Evolutionary conservation across 2,113 vertebrate species (phyloP).

Genomic region (Eulemur rufifrons): DNA sequence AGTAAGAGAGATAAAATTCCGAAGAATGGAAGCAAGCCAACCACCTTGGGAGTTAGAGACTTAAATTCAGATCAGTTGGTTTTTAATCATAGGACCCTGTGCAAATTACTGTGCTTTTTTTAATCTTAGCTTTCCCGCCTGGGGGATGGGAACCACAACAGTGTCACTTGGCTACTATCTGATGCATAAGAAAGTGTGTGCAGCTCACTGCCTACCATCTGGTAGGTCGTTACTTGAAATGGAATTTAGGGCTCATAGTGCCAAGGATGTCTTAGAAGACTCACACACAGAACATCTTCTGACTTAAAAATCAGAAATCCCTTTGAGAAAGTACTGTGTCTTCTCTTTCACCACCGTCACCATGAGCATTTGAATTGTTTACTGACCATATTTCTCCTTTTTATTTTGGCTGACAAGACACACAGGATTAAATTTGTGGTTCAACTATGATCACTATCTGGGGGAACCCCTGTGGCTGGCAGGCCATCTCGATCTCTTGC

Average conservation of each 20-base stretch:
- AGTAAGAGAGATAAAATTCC: background rate
- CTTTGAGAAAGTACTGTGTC: background rate
- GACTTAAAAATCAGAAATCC: background rate
- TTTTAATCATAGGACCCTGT: background rate
- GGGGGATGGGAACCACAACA: background rate
- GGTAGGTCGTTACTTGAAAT: too few relatives aligned
- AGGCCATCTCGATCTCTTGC: fast-evolving
- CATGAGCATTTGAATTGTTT: background rate
- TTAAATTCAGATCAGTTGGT: too few relatives aligned
- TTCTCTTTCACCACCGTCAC: background rate
- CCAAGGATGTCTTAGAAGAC: background rate
- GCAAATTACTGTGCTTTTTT: fast-evolving
- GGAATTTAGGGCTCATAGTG: too few relatives aligned
- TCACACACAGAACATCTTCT: background rate
- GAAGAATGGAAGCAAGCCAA: background rate
- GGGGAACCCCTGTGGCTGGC: fast-evolving
- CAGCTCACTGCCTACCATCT: background rate
- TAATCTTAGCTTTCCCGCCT: background rate
- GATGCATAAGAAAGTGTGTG: fast-evolving
- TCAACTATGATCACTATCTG: fast-evolving
- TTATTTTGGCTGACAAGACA: background rate
- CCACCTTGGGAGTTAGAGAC: fast-evolving
- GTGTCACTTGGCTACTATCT: fast-evolving
- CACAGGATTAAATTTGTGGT: background rate
- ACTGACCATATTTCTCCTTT: background rate